phyloP scores from a whole-genome alignment of 2,113 vertebrate genomes.

The Mesembrinibis cayennensis region DNA sequence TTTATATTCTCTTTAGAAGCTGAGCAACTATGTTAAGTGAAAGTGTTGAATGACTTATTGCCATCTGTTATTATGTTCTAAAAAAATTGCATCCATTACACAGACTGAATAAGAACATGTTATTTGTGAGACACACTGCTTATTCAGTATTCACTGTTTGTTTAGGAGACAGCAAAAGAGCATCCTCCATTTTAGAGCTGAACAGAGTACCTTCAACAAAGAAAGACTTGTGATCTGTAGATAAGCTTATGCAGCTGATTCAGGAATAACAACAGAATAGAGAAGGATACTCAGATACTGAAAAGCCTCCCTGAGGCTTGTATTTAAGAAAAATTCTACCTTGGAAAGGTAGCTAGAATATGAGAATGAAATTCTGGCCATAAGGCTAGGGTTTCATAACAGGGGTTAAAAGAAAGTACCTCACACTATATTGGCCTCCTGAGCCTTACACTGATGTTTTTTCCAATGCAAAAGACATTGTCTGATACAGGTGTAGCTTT shows the following conservation, averaged over 20 bases:
- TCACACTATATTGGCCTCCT: neutral
- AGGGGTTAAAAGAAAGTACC: neutral
- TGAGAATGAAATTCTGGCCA: neutral
- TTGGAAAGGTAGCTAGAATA: neutral
- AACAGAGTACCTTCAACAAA: neutral
- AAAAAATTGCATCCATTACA: neutral
- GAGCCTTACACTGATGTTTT: neutral
- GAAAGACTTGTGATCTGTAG: neutral
- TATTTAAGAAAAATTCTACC: neutral
- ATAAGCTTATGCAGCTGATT: neutral
- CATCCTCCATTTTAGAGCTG: neutral
- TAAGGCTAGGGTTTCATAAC: neutral
- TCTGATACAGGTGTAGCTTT: neutral
- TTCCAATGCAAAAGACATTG: neutral
- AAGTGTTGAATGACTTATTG: neutral
- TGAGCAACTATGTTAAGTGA: neutral
- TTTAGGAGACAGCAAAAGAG: neutral
- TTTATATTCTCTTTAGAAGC: neutral
- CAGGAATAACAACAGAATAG: neutral
- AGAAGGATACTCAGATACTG: neutral
- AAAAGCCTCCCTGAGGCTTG: neutral
- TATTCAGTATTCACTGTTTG: neutral
- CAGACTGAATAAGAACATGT: neutral
- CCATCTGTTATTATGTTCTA: neutral
- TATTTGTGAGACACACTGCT: neutral